phyloP scores from a whole-genome alignment of 2,888 invertebrate species.

The Rhamphomyia laevipes region DNA sequence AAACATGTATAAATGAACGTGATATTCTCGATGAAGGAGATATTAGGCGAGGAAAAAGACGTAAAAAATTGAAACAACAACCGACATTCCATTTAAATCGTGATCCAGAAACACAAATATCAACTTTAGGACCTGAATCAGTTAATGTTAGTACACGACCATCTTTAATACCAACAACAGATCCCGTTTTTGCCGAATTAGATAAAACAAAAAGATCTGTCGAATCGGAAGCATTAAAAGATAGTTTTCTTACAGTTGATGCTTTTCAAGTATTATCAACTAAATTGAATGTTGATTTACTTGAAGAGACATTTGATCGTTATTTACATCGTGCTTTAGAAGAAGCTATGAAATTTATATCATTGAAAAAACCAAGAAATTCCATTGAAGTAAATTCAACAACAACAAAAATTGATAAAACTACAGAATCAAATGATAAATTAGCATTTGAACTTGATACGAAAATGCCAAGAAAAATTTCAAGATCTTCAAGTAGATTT shows the following conservation, averaged over 20 bases:
- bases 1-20: conserved; percentile 31
- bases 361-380: conserved; percentile 17
- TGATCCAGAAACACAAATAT: conserved; percentile 62
- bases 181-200: conserved; percentile 21
- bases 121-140: conserved; percentile 52
- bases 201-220: conserved; percentile 19
- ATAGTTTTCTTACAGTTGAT: conserved; percentile 33
- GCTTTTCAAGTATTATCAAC: conserved; percentile 32
- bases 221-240: conserved; percentile 34
- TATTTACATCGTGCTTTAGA: conserved; percentile 33
- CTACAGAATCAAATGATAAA: conserved; percentile 15
- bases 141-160: conserved; percentile 55
- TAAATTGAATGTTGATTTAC: conserved; percentile 31
- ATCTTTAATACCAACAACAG: conserved; percentile 43
- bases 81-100: conserved; percentile 31
- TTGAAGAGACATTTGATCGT: conserved; percentile 35
- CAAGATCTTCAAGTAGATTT: conserved; percentile 60
- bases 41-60: conserved; percentile 45
- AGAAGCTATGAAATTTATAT: conserved; percentile 33
- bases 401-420: neutral
- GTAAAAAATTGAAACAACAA: conserved; percentile 33
- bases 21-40: conserved; percentile 36
- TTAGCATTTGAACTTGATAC: conserved; percentile 19
- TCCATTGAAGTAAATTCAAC: neutral
- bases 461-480: conserved; percentile 62